phyloP scores from a whole-genome alignment of 2,113 vertebrate species.

The Oriolus oriolus region DNA sequence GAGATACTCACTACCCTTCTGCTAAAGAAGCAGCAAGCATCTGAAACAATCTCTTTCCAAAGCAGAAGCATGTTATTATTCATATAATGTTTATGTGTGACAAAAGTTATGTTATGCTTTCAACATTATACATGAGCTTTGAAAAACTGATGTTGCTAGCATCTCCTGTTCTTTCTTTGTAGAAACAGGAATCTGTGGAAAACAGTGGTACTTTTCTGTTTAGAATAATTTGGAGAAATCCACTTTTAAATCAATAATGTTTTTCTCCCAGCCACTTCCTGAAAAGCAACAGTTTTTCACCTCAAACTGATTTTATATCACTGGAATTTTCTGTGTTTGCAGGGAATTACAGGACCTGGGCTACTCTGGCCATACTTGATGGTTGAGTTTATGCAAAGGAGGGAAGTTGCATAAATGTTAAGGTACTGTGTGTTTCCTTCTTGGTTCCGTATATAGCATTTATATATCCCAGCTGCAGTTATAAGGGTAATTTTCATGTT shows the following conservation, averaged over 20 bases:
- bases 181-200: not conserved
- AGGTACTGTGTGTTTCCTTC: not conserved
- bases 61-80: not conserved
- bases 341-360: not conserved
- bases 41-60: not conserved
- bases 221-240: not conserved
- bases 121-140: not conserved
- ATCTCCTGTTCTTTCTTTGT: not conserved
- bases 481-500: not conserved
- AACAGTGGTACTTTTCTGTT: not conserved
- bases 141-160: not conserved
- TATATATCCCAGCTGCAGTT: not conserved
- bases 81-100: not conserved
- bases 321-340: not conserved
- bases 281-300: not conserved
- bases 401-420: not conserved
- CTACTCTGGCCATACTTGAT: not conserved
- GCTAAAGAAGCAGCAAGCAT: slow-evolving; percentile 3
- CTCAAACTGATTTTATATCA: not conserved
- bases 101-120: not conserved
- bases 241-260: not conserved
- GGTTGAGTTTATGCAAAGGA: not conserved
- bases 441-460: not conserved
- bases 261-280: not conserved
- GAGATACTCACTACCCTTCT: not conserved